Evolutionary conservation across 2,888 invertebrate genomes (phyloP).

Genomic region (Leptothorax acervorum): DNA sequence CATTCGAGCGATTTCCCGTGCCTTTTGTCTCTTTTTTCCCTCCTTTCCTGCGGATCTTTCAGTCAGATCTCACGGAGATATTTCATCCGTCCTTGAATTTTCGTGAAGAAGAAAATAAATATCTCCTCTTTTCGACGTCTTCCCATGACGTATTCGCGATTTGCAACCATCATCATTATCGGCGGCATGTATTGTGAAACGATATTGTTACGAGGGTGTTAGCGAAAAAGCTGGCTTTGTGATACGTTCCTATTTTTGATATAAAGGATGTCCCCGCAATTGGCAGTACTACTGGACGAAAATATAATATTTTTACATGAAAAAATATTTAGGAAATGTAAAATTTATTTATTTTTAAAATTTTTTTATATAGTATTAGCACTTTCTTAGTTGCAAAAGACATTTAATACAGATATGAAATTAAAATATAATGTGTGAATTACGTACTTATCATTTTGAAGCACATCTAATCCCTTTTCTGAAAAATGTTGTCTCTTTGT

Average conservation of each 20-base stretch:
- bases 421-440: not conserved
- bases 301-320: not conserved
- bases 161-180: slow-evolving; percentile 14
- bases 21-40: not conserved
- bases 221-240: not conserved
- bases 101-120: not conserved
- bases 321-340: not conserved
- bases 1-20: slow-evolving; percentile 22
- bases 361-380: not conserved
- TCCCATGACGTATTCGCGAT: not conserved
- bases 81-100: not conserved
- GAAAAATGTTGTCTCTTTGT: not conserved
- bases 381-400: not conserved
- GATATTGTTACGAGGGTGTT: slow-evolving; percentile 1
- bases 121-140: not conserved
- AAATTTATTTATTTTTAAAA: not conserved
- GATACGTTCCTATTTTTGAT: not conserved
- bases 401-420: not conserved
- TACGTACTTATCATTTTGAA: not conserved
- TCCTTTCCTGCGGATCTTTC: not conserved
- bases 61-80: slow-evolving; percentile 24
- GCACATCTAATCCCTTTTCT: not conserved
- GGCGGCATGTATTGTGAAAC: not conserved
- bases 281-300: not conserved
- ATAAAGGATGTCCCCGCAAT: not conserved